A percentile compares a stretch with the other conserved stretches of the same genome.
Evolutionary conservation across 2,797 vertebrate species (phyloP).

Genomic region (Cyclura pinguis): DNA sequence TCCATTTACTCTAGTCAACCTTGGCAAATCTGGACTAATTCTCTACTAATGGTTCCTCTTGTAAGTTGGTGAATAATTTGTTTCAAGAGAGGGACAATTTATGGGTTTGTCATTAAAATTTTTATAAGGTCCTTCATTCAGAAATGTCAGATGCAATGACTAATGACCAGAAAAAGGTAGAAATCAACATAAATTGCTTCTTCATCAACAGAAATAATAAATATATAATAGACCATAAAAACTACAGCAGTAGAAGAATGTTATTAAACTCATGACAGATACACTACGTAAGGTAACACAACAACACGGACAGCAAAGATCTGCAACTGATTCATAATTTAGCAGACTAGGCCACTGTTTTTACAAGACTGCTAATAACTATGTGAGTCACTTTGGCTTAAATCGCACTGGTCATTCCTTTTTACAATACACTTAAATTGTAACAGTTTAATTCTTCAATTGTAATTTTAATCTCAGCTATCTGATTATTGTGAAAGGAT

Average conservation of each 20-base stretch:
- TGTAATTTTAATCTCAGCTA: background rate
- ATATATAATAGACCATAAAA: background rate
- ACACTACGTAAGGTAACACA: background rate
- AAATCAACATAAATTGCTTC: background rate
- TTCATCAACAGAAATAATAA: background rate
- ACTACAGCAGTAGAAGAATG: background rate
- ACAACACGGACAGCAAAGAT: background rate
- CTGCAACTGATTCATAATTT: background rate
- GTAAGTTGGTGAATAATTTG: constrained; percentile 32
- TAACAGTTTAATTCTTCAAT: background rate
- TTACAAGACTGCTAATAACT: background rate
- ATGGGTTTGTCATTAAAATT: background rate
- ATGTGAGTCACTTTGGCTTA: background rate
- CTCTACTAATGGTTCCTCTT: constrained; percentile 43
- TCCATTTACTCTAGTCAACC: background rate
- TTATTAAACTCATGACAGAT: background rate
- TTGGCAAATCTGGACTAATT: constrained; percentile 50
- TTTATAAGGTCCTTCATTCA: background rate
- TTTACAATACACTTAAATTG: background rate
- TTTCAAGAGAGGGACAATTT: background rate
- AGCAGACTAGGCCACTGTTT: background rate
- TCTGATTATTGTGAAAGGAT: too few relatives aligned
- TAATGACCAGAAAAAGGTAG: background rate
- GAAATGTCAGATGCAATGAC: background rate
- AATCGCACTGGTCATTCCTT: background rate